A percentile compares a stretch with the other conserved stretches of the same genome.
phyloP scores from a whole-genome alignment of 2,888 invertebrate genomes.

The Eutolmus rufibarbis region DNA sequence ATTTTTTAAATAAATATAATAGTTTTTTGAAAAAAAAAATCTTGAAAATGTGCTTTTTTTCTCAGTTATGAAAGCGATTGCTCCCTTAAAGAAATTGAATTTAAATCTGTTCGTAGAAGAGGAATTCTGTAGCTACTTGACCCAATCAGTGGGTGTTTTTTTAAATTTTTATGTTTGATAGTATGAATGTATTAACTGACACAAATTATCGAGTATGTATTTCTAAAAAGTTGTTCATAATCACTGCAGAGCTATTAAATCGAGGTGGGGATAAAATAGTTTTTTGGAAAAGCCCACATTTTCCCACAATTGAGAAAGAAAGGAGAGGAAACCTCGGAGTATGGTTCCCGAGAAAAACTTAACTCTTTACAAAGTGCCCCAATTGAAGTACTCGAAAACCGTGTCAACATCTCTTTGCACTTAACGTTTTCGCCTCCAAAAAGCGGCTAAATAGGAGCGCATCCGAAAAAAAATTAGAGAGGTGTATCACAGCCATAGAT shows the following conservation, averaged over 20 bases:
- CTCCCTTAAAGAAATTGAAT: no score
- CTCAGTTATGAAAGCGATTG: no score
- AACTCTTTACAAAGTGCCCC: constrained; percentile 1
- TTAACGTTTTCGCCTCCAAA: background rate
- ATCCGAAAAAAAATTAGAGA: background rate
- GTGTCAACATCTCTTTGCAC: constrained; percentile 34
- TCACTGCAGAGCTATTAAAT: background rate
- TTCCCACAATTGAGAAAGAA: background rate
- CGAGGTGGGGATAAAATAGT: background rate
- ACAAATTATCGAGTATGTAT: no score
- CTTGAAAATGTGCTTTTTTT: no score
- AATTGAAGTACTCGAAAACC: constrained; percentile 8
- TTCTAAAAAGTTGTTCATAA: no score
- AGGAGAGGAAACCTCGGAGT: background rate
- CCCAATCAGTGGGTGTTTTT: no score
- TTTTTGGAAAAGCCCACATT: background rate
- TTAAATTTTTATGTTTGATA: no score
- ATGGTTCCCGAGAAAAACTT: background rate
- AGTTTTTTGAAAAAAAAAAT: no score
- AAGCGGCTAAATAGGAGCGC: background rate
- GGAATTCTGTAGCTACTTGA: no score
- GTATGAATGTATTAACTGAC: no score
- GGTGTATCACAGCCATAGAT: background rate
- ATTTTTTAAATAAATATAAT: no score
- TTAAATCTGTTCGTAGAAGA: no score